Conservation (phyloP, 2,113 vertebrate genomes). For the Meles meles region DNA sequence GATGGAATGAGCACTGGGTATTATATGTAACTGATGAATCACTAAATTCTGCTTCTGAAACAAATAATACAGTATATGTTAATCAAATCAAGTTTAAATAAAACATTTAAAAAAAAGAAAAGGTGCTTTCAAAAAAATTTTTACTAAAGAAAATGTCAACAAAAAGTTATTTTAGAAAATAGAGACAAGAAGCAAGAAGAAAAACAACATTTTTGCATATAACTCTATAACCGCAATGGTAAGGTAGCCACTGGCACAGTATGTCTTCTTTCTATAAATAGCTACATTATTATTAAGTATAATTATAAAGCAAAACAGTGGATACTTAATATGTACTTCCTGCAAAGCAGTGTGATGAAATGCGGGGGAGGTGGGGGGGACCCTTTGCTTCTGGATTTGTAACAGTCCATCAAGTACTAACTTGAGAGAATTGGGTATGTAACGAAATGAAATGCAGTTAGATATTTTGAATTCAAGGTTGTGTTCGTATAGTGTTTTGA, state of each 20-base stretch:
- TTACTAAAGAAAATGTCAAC: neutral
- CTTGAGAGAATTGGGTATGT: neutral
- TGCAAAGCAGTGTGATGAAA: constrained; percentile 47
- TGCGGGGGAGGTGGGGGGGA: no score
- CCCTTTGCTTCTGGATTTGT: neutral
- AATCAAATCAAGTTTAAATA: neutral
- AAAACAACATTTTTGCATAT: neutral
- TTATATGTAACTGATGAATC: neutral
- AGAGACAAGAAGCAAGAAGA: constrained; percentile 6
- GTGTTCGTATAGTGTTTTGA: neutral
- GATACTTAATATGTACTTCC: constrained; percentile 16
- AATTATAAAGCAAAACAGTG: constrained; percentile 41
- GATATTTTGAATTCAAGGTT: neutral
- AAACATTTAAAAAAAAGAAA: neutral
- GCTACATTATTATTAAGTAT: constrained; percentile 42
- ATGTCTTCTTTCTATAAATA: constrained; percentile 48
- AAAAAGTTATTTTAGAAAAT: constrained; percentile 20
- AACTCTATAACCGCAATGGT: neutral
- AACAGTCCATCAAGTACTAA: constrained; percentile 17
- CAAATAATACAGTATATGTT: neutral
- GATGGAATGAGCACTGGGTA: neutral
- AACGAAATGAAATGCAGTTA: neutral
- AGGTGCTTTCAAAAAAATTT: neutral
- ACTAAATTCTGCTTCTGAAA: neutral
- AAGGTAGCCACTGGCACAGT: neutral